These are phyloP conservation scores for Calliphora vicina DNA, from an alignment of 1,140 invertebrate species.

Conservation along the genomic window DNA sequence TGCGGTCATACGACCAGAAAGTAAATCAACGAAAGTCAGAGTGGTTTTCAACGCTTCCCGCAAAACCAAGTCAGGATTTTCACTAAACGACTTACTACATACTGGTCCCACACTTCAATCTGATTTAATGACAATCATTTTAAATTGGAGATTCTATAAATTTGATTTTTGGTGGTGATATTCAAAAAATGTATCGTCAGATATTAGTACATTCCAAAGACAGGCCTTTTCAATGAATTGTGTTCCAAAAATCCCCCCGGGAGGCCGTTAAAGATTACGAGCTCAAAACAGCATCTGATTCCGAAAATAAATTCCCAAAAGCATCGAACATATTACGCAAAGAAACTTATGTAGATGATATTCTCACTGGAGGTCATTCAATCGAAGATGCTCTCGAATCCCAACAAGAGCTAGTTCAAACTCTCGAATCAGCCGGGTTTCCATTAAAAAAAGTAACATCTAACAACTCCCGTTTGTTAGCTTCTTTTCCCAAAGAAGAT, in stretches of 20 bases:
- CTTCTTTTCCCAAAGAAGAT: too few relatives aligned
- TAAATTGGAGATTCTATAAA: not conserved
- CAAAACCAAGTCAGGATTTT: too few relatives aligned
- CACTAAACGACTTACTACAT: not conserved
- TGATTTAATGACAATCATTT: not conserved
- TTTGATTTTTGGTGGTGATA: conserved; percentile 29
- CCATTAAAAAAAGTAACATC: not conserved
- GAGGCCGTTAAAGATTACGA: too few relatives aligned
- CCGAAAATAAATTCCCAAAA: not conserved
- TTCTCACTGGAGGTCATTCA: too few relatives aligned
- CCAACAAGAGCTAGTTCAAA: not conserved
- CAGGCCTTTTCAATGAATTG: too few relatives aligned
- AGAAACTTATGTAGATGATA: too few relatives aligned
- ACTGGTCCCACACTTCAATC: not conserved
- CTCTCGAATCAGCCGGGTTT: not conserved
- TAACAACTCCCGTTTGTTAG: not conserved
- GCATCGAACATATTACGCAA: not conserved
- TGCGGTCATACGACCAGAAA: too few relatives aligned
- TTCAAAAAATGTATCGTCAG: conserved; percentile 33
- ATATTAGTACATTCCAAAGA: too few relatives aligned
- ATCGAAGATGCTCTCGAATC: not conserved
- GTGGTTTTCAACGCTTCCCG: too few relatives aligned
- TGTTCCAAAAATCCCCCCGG: too few relatives aligned
- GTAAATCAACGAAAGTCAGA: too few relatives aligned
- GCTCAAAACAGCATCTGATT: conserved; percentile 12